Base-by-base conservation (phyloP, 2,113 vertebrate species). In the Amphiprion percula region DNA sequence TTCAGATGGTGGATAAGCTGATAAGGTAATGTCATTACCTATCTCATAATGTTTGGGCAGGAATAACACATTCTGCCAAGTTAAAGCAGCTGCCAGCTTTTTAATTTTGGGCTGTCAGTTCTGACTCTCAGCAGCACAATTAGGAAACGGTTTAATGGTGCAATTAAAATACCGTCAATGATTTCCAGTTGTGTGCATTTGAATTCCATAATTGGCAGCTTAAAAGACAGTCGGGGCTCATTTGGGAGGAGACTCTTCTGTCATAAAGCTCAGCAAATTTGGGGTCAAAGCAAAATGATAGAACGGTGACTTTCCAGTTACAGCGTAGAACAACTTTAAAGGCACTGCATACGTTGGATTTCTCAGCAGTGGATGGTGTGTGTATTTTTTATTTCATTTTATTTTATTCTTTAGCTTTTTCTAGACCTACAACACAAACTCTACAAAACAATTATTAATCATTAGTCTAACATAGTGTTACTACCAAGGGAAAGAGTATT, bases 141-240 rank as follows among this genome's bases (percentile, higher is more conserved):
- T 60, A 74, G 63, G 77, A 66, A 60, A 68, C 67, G 56, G 83
- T 87, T 85, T 83, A 85, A 74, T 56, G 56, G 60, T 69, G 69
- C 70, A 83, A 76, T 85, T 87, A 89, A 85, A 89, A 87, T 63
- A 39, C 73, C 75, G 77, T 88, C 83, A 82, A 55, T 74, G 66
- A 74, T 65, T 90, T 84, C 52, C 64, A 61, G 63, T 56, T 65
- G 66, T 68, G 61, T 73, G 70, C 68, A 74, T 84, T 77, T 71
- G 53, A 68, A 64, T 69, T 72, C 41, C 47, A 7, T 76, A 79
- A 78, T 61, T 77, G 77, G 68, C 67, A 80, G 53, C 60, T 26
- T 59, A 49, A 81, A 81, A 78, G 44, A 49, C 67, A 33, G 47
- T 5, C 70, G 9, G 49, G 17, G 54, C 47, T 52, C 50, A 64